Percentiles rank a stretch among this genome's conserved stretches.
Conservation (phyloP, 2,797 vertebrate species). For the Malacoctenus gilli region DNA sequence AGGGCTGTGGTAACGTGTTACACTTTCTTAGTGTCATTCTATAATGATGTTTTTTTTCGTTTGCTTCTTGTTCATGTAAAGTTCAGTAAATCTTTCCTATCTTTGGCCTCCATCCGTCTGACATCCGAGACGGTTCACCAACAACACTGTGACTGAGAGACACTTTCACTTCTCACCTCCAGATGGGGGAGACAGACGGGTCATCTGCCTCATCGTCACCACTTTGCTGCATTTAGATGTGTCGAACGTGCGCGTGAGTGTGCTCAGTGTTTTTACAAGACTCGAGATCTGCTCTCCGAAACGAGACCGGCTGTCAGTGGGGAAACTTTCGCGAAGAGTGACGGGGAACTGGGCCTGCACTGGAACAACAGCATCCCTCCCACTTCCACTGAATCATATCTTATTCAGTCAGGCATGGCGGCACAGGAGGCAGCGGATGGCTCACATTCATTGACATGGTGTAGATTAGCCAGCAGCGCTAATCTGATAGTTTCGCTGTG, state of each 20-base stretch:
- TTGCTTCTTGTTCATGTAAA: no score
- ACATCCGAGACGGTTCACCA: background rate
- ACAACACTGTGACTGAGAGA: conserved; percentile 14
- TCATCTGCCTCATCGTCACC: conserved; percentile 30
- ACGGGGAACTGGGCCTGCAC: conserved; percentile 11
- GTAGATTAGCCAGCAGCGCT: conserved; percentile 68
- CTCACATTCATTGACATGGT: conserved; percentile 61
- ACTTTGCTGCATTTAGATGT: conserved; percentile 5
- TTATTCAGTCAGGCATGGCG: conserved; percentile 55
- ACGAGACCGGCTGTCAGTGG: conserved; percentile 1
- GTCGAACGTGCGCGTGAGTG: conserved; percentile 5
- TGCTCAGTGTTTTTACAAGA: conserved; percentile 9
- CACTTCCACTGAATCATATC: conserved; percentile 52
- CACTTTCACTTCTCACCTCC: conserved; percentile 38
- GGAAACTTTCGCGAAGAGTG: conserved; percentile 13
- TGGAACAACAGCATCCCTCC: conserved; percentile 25
- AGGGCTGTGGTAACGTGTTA: no score
- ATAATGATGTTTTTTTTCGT: no score
- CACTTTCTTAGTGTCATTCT: no score
- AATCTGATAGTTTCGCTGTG: conserved; percentile 67
- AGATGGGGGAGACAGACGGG: conserved; percentile 18
- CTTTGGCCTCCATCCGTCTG: no score
- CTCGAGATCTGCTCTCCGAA: conserved; percentile 11
- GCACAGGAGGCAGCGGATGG: conserved; percentile 45
- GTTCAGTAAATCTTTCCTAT: no score